These are phyloP conservation scores for Charanyca ferruginea DNA, from an alignment of 2,888 invertebrate species.

Conservation along the genomic window DNA sequence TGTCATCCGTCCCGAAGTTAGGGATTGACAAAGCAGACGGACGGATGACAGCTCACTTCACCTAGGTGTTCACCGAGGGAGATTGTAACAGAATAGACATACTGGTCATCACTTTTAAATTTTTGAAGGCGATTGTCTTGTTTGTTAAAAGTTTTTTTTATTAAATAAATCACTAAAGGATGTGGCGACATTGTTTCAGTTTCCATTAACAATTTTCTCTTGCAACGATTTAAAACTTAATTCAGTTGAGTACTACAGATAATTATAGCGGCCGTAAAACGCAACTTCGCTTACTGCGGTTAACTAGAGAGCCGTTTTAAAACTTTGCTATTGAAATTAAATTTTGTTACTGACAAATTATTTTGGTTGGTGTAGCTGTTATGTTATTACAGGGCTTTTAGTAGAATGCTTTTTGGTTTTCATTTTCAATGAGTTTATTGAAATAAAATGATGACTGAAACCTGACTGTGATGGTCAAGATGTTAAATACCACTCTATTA, in stretches of 20 bases:
- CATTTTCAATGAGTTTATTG: no score
- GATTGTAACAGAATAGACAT: no score
- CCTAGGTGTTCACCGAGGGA: no score
- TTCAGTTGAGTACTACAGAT: constrained; percentile 57
- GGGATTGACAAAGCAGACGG: no score
- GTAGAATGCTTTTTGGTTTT: neutral
- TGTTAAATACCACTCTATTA: no score
- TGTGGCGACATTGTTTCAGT: constrained; percentile 40
- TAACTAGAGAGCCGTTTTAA: constrained; percentile 50
- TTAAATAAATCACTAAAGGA: constrained; percentile 2
- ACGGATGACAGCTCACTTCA: no score
- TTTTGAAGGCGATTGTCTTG: no score
- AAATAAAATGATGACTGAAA: no score
- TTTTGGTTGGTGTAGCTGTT: constrained; percentile 14
- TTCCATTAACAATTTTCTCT: constrained; percentile 51
- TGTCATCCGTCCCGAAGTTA: no score
- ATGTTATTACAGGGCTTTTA: neutral
- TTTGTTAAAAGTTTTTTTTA: no score
- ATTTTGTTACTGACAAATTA: constrained; percentile 35
- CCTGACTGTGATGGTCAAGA: no score
- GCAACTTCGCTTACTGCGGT: constrained; percentile 34
- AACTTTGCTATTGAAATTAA: constrained; percentile 48
- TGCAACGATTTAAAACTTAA: constrained; percentile 58
- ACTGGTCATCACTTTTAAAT: no score
- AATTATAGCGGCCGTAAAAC: constrained; percentile 57